These are phyloP conservation scores for Drosophila pachea DNA, from an alignment of 1,140 invertebrate species.

Conservation along the genomic window DNA sequence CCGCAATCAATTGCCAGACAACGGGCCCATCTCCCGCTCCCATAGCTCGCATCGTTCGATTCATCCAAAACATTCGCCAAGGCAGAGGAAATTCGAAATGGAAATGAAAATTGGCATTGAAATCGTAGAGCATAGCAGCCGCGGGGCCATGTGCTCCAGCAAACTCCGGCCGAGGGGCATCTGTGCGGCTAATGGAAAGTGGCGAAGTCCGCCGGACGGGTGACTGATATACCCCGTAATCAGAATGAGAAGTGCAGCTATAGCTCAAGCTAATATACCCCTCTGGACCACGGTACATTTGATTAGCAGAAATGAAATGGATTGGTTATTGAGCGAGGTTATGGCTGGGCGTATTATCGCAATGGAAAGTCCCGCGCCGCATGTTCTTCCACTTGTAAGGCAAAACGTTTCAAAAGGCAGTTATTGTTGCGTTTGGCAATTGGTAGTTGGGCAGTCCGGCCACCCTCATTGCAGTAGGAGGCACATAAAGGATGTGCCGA, in stretches of 20 bases:
- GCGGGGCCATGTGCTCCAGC: conserved; percentile 52
- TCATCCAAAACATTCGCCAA: conserved; percentile 49
- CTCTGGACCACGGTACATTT: too few relatives aligned
- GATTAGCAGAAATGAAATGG: too few relatives aligned
- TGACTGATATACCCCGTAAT: too few relatives aligned
- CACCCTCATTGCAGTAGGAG: conserved; percentile 54
- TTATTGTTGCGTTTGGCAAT: conserved; percentile 38
- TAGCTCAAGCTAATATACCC: too few relatives aligned
- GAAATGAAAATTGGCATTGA: conserved; percentile 72
- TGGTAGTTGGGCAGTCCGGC: conserved; percentile 43
- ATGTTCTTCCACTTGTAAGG: conserved; percentile 57
- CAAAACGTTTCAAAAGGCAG: conserved; percentile 65
- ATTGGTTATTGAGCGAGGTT: conserved; percentile 29
- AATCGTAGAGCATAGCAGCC: conserved; percentile 49
- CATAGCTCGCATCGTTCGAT: conserved; percentile 44
- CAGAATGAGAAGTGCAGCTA: too few relatives aligned
- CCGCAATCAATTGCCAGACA: conserved; percentile 57
- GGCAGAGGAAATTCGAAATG: conserved; percentile 29
- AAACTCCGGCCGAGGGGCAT: conserved; percentile 7
- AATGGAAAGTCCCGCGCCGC: conserved; percentile 3
- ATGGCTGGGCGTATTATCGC: conserved; percentile 11
- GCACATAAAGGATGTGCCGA: conserved; percentile 64
- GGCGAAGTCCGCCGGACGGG: background rate
- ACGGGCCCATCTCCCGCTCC: conserved; percentile 51
- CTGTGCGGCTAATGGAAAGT: conserved; percentile 44